These are phyloP conservation scores for Spisula solida DNA, from an alignment of 2,888 invertebrate genomes.

Conservation along the genomic window DNA sequence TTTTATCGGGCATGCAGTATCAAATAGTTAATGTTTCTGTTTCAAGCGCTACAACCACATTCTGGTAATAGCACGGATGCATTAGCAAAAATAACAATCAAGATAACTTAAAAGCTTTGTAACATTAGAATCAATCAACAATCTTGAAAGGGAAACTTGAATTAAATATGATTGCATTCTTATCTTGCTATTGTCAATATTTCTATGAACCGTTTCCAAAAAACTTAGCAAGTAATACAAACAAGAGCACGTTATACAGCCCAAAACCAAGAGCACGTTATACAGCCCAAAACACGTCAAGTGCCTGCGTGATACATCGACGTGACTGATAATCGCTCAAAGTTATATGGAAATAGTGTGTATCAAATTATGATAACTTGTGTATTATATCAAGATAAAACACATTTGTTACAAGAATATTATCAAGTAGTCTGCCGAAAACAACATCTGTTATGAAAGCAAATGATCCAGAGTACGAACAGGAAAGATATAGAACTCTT, in stretches of 20 bases:
- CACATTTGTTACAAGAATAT: background rate
- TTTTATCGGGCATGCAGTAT: background rate
- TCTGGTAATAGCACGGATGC: background rate
- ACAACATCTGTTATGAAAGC: slow-evolving; percentile 14
- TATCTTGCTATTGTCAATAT: background rate
- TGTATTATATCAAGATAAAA: slow-evolving; percentile 5
- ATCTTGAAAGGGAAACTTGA: background rate
- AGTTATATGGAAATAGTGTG: background rate
- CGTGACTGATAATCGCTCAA: background rate
- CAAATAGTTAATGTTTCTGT: background rate
- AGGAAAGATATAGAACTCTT: background rate
- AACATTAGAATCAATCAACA: slow-evolving; percentile 15
- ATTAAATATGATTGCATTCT: background rate
- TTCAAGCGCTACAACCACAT: background rate
- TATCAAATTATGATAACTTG: background rate
- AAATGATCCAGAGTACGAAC: background rate
- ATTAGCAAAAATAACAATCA: background rate
- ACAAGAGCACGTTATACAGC: background rate
- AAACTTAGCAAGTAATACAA: background rate
- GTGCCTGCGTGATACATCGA: background rate
- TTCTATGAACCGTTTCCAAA: background rate
- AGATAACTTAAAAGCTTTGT: slow-evolving; percentile 12
- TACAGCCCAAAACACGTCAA: background rate
- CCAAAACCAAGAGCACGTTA: background rate
- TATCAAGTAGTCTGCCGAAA: background rate